These are phyloP conservation scores for Phalloptychus januarius DNA, from an alignment of 2,797 vertebrate species.

Conservation along the genomic window DNA sequence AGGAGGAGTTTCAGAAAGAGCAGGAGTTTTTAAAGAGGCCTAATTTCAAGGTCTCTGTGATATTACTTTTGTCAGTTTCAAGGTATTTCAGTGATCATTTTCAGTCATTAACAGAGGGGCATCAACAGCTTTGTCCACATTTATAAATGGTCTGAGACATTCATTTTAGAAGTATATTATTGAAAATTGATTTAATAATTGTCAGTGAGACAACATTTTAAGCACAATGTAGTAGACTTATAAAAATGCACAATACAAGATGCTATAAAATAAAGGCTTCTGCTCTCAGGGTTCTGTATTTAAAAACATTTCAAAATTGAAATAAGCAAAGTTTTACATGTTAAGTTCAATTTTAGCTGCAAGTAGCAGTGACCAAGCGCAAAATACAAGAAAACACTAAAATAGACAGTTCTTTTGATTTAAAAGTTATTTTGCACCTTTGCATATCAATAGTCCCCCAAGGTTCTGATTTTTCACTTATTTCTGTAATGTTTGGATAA, in stretches of 20 bases:
- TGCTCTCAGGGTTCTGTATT: background rate
- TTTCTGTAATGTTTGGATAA: background rate
- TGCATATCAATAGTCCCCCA: background rate
- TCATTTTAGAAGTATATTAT: background rate
- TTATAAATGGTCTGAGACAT: background rate
- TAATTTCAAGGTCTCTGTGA: too few species aligned
- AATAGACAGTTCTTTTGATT: background rate
- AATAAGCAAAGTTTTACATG: background rate
- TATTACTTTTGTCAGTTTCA: background rate
- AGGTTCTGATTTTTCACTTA: background rate
- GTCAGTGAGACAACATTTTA: background rate
- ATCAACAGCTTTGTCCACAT: background rate
- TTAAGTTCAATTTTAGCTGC: background rate
- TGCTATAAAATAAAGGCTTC: background rate
- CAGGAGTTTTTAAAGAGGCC: too few species aligned
- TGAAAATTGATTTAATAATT: background rate
- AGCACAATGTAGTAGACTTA: background rate
- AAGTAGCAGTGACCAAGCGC: background rate
- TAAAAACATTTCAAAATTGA: background rate
- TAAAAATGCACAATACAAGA: background rate
- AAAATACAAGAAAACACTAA: background rate
- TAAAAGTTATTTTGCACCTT: background rate
- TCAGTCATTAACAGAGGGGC: background rate
- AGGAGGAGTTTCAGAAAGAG: too few species aligned
- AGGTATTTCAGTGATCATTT: background rate